Evolutionary conservation across 1,140 invertebrate species (phyloP), one percentile per base, ranked within the genome.

Genomic region (Drosophila saltans): DNA sequence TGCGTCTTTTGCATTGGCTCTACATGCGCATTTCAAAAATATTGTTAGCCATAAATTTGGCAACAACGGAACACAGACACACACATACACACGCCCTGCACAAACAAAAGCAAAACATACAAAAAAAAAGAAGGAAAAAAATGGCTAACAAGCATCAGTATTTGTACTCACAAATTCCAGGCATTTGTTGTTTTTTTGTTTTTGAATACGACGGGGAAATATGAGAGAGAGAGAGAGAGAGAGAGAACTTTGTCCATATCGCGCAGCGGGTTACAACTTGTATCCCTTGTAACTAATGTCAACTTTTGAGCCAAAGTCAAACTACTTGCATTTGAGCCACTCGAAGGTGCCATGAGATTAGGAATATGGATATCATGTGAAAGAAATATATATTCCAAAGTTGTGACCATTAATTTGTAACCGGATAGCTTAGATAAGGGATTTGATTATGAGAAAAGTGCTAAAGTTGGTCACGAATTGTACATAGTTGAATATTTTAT

Each of bases 21-120:
- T 43, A 64, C 65, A 76, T 75, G 68, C 45, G 45, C 73, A 69
- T 77, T 69, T 77, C 64, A 72, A 84, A 88, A 89, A 88, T 88
- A 88, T 84, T 88, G 83, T 78, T 80, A 73, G 66, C 80, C 80
- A 88, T 88, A 88, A 83, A 89, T 88, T 83, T 83, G 80, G 84
- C 73, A 79, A 84, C 77, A 83, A 71, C 62, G 43, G 60, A 78
- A 70, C 57, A 66, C 40, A 61, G 30, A 9, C 52, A 40, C 6
- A 66, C 33, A 57, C 36, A 10, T 8, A 39, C 36, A 39, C 36
- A 39, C 36, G 11, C 41, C 28, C 2, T 6, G 6, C 1, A 36
- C 3, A 43, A 5, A n/a, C 11, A 4, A 5, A 45, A 16, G 7
- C 59, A 58, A 28, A 33, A 26, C 43, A 16, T 6, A 21, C 2